Evolutionary conservation across 2,113 vertebrate genomes (phyloP), one percentile per base, ranked within the genome.

Genomic region (Forbesichthys agassizii): DNA sequence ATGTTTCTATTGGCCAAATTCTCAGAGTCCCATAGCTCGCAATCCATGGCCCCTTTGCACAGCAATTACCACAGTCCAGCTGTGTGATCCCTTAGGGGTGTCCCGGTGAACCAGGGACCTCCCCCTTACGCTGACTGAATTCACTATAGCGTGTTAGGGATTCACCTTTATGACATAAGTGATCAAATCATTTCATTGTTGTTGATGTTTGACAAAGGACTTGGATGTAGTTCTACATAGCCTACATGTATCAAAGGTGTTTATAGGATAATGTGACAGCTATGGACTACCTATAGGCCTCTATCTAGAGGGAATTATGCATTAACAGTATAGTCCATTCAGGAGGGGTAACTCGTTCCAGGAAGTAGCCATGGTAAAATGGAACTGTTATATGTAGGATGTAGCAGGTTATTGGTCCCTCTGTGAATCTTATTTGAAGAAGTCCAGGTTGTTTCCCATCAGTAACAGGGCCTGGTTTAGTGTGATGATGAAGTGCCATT

Each of bases 41-140:
- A 79, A 71, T 86, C 71, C 82, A 69, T 62, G 72, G 69, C 68
- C 68, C 27, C 36, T 68, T 74, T 77, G 74, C 84, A 86, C 71
- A 56, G 82, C 86, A 86, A 90, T 92, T 87, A 88, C 68, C 66
- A 46, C 59, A 66, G 75, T n/a, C 76, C 90, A 91, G 90, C 90
- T 91, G 90, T 85, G 81, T 76, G 81, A 77, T 82, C 85, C 82
- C 87, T 58, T 0, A 79, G 70, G 89, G 82, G 4, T 12, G 47
- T 61, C 77, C 57, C 76, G 5, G 71, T 62, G 47, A 80, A 80
- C 80, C 71, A 59, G 80, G 72, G 83, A 74, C 75, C 86, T 75
- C 86, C 84, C 81, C 82, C 77, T 71, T 62, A 14, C 74, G 77
- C 78, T 12, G 73, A 56, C 80, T 60, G 53, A 42, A 69, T 62